Conservation (phyloP, 2,797 vertebrate genomes). For the Malacoraja senta region DNA sequence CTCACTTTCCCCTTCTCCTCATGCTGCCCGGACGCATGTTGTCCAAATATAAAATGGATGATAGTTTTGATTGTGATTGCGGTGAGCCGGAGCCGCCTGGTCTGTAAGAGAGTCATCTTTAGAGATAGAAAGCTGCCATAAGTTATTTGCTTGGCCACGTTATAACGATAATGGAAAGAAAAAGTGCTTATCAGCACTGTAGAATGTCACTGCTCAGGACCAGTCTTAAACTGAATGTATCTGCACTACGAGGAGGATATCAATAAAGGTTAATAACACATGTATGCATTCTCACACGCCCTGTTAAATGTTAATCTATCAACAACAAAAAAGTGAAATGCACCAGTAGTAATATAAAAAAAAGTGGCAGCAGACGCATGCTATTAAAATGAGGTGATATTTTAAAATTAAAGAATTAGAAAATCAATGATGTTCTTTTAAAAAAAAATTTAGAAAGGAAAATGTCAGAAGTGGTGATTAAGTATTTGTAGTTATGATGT, state of each 20-base stretch:
- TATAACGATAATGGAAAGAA: constrained; percentile 54
- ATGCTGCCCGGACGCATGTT: constrained; percentile 49
- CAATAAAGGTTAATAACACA: constrained; percentile 69
- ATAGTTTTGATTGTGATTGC: constrained; percentile 99
- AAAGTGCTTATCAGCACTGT: constrained; percentile 69
- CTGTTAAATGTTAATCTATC: constrained; percentile 66
- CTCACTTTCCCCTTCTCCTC: no score
- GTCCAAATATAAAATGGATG: constrained; percentile 95
- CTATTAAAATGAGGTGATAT: background rate
- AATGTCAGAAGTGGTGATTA: background rate
- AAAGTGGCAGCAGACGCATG: background rate
- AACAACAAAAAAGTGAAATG: constrained; percentile 48
- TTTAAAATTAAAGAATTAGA: no score
- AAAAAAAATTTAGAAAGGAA: background rate
- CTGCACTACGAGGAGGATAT: constrained; percentile 93
- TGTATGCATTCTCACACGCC: constrained; percentile 73
- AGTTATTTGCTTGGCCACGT: constrained; percentile 64
- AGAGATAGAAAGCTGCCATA: constrained; percentile 68
- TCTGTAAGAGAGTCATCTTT: constrained; percentile 76
- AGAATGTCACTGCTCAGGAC: constrained; percentile 91
- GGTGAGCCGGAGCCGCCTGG: constrained; percentile 99
- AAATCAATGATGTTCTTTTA: background rate
- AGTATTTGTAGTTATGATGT: background rate
- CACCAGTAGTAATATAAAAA: background rate
- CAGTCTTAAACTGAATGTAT: constrained; percentile 98